Conservation (phyloP, 2,113 vertebrate species). For the Brienomyrus brachyistius region DNA sequence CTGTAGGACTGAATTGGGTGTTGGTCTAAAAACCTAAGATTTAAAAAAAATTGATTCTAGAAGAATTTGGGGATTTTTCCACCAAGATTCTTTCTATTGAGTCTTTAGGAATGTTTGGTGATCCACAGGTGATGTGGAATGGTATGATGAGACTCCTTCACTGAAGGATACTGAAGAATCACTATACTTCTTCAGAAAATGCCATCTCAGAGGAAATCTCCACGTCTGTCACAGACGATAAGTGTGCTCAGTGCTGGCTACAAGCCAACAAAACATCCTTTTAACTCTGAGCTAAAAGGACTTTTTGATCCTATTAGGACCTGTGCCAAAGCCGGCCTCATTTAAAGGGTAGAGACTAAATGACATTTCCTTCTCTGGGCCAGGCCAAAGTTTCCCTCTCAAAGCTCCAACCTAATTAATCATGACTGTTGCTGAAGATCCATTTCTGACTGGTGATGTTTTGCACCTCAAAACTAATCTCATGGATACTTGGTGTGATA, state of each 20-base stretch:
- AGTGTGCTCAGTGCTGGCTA: conserved; percentile 15
- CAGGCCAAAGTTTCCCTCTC: not conserved
- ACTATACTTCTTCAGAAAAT: not conserved
- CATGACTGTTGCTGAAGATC: not conserved
- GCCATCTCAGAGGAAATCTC: not conserved
- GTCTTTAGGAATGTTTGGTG: not conserved
- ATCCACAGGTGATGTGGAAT: not conserved
- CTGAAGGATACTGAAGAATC: conserved; percentile 21
- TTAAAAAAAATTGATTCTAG: not conserved
- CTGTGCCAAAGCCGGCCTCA: conserved; percentile 66
- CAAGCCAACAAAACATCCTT: conserved; percentile 60
- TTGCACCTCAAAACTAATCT: not conserved
- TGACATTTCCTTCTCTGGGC: conserved; percentile 25
- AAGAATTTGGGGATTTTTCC: not conserved
- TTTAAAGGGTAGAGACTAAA: conserved; percentile 57
- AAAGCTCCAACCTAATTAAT: not conserved
- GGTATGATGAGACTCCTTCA: conserved; percentile 20
- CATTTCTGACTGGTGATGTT: not conserved
- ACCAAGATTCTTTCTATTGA: not conserved
- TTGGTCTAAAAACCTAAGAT: not conserved
- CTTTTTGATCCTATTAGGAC: conserved; percentile 71
- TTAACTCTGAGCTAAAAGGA: conserved; percentile 64
- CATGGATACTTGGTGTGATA: not conserved
- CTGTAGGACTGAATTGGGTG: not conserved
- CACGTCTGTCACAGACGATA: not conserved